phyloP scores from a whole-genome alignment of 1,140 invertebrate genomes.

The Piezodorus guildinii region DNA sequence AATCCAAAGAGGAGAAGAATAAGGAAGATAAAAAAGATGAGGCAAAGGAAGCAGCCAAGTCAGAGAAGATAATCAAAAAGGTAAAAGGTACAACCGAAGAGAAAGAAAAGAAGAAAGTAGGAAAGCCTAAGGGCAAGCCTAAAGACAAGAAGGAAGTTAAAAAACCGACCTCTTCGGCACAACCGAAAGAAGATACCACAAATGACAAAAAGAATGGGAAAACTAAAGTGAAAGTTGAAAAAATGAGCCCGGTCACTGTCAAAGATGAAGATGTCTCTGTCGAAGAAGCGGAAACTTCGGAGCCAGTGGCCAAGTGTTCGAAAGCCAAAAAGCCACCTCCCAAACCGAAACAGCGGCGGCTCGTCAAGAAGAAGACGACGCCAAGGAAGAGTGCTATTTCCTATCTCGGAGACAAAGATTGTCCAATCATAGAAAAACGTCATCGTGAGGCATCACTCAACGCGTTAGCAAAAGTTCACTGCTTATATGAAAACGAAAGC shows the following conservation, averaged over 20 bases:
- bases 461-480: conserved; percentile 82
- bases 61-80: neutral
- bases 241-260: conserved; percentile 21
- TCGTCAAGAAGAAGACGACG: conserved; percentile 22
- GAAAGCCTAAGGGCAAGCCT: conserved; percentile 26
- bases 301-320: neutral
- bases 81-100: conserved; percentile 4
- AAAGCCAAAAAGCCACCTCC: conserved; percentile 30
- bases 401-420: conserved; percentile 35
- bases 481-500: conserved; percentile 79
- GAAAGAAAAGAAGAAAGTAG: conserved; percentile 14
- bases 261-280: conserved; percentile 15
- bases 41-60: too few species aligned
- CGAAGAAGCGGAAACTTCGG: neutral
- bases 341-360: conserved; percentile 25
- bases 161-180: conserved; percentile 10
- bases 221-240: conserved; percentile 24
- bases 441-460: conserved; percentile 79
- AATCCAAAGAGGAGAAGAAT: conserved; percentile 28
- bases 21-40: conserved; percentile 28
- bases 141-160: conserved; percentile 32
- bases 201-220: conserved; percentile 27
- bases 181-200: conserved; percentile 26
- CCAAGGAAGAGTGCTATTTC: conserved; percentile 34
- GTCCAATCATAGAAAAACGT: conserved; percentile 53